Conservation (phyloP, 2,113 vertebrate species). For the Murina feae region DNA sequence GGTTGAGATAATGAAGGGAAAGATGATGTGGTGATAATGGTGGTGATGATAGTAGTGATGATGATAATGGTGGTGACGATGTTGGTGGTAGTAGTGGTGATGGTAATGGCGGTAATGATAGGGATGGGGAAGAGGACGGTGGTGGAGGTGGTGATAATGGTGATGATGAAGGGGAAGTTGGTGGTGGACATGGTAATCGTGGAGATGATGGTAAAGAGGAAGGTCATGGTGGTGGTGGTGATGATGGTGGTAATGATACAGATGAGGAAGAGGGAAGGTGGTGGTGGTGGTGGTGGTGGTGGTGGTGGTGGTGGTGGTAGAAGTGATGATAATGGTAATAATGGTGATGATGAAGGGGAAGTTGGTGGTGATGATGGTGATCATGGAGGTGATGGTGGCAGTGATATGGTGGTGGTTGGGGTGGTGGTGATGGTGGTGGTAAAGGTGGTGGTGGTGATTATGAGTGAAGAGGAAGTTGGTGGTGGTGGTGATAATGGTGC, state of each 20-base stretch:
- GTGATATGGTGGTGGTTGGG: too few species aligned
- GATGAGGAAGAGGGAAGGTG: neutral
- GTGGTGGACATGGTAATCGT: neutral
- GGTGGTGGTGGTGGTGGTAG: neutral
- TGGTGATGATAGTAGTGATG: neutral
- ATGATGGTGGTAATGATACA: accelerated
- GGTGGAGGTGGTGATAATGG: too few species aligned
- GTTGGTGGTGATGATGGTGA: neutral
- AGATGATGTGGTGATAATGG: neutral
- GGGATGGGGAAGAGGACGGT: neutral
- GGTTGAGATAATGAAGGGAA: too few species aligned
- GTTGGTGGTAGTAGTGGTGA: too few species aligned
- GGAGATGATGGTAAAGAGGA: neutral
- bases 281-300: neutral
- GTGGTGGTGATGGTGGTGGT: too few species aligned
- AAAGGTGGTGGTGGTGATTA: too few species aligned
- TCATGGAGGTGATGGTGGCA: too few species aligned
- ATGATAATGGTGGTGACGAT: neutral
- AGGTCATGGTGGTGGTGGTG: too few species aligned
- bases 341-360: neutral
- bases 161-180: neutral
- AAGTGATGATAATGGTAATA: neutral
- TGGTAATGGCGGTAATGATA: too few species aligned
- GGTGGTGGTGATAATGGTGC: neutral
- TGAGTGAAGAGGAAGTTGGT: neutral